These are phyloP conservation scores for Psettodes erumei DNA, from an alignment of 2,113 vertebrate genomes.

Conservation along the genomic window DNA sequence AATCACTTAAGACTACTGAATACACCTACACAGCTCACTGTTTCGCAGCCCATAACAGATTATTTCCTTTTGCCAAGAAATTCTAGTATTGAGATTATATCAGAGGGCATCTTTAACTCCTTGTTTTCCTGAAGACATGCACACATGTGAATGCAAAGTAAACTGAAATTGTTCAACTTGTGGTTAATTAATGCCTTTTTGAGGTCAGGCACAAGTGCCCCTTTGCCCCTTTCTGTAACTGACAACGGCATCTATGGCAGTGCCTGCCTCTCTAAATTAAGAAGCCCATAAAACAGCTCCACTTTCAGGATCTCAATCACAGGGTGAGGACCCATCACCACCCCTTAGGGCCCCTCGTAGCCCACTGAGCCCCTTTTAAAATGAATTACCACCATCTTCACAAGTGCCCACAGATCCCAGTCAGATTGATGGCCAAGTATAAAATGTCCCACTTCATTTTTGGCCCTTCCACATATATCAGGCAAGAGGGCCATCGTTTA, in stretches of 20 bases:
- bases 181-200: conserved; percentile 54
- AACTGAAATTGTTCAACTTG: conserved; percentile 33
- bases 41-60: conserved; percentile 8
- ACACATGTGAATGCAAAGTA: neutral
- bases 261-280: conserved; percentile 80
- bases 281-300: conserved; percentile 72
- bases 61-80: conserved; percentile 32
- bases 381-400: conserved; percentile 76
- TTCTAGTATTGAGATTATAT: neutral
- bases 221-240: conserved; percentile 65
- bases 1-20: conserved; percentile 55
- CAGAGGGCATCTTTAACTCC: conserved; percentile 21
- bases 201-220: conserved; percentile 68
- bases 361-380: conserved; percentile 68
- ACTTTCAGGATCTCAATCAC: conserved; percentile 74
- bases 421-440: conserved; percentile 66
- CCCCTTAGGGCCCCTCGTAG: conserved; percentile 57
- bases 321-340: conserved; percentile 69
- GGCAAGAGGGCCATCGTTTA: conserved; percentile 66
- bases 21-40: conserved; percentile 27
- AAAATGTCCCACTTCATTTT: conserved; percentile 73
- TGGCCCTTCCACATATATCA: conserved; percentile 72
- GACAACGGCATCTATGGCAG: conserved; percentile 64
- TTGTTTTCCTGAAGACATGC: conserved; percentile 8
- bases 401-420: conserved; percentile 61